Evolutionary conservation across 1,140 invertebrate species (phyloP).

Genomic region (Tetranychus urticae): DNA sequence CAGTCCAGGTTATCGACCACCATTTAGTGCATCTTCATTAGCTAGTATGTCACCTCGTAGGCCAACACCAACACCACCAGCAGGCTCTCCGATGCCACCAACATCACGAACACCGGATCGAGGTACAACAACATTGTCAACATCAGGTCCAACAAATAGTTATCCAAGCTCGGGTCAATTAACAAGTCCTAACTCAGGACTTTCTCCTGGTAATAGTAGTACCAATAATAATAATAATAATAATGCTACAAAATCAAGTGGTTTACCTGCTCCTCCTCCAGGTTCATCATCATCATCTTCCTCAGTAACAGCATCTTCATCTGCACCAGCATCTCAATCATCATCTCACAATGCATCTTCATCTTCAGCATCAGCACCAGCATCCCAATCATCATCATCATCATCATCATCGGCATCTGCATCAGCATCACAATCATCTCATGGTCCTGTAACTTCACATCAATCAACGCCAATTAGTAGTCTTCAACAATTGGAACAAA

Average conservation of each 20-base stretch:
- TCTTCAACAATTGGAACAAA: conserved; percentile 70
- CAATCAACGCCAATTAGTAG: conserved; percentile 29
- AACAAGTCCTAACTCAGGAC: conserved; percentile 13
- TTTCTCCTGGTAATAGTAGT: conserved; percentile 11
- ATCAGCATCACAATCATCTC: not conserved
- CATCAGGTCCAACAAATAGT: conserved; percentile 25
- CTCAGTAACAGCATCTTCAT: not conserved
- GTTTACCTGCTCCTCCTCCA: no score
- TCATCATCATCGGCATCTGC: not conserved
- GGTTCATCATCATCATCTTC: no score
- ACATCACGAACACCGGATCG: conserved; percentile 12
- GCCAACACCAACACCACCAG: conserved; percentile 25
- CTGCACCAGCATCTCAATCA: not conserved
- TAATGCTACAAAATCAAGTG: no score
- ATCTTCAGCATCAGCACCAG: not conserved
- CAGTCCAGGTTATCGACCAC: conserved; percentile 53
- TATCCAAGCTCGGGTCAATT: conserved; percentile 13
- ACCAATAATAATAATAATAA: conserved; percentile 23
- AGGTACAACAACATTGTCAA: conserved; percentile 23
- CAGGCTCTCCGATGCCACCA: conserved; percentile 48
- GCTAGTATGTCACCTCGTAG: conserved; percentile 26
- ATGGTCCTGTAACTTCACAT: no score
- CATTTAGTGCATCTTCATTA: conserved; percentile 24
- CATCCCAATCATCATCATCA: not conserved
- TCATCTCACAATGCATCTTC: not conserved